These are phyloP conservation scores for Clarias gariepinus DNA, from an alignment of 2,113 vertebrate species.

Conservation along the genomic window DNA sequence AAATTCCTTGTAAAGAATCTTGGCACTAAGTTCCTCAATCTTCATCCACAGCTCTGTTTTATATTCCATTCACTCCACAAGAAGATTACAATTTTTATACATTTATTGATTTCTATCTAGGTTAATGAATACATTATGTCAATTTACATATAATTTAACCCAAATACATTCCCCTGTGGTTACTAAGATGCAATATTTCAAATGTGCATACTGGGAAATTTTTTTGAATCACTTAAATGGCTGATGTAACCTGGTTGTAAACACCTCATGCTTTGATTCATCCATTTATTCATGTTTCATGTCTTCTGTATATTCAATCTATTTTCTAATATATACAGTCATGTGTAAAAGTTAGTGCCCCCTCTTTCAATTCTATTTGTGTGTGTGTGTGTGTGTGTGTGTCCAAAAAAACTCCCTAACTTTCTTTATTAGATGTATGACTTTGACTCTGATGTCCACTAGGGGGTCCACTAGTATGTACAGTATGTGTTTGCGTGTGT, in stretches of 20 bases:
- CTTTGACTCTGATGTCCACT: no score
- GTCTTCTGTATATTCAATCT: background rate
- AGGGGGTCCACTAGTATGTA: no score
- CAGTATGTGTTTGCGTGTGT: no score
- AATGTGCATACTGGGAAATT: background rate
- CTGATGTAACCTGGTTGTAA: slow-evolving; percentile 20
- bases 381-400: no score
- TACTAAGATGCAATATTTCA: slow-evolving; percentile 3
- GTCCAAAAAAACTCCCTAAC: no score
- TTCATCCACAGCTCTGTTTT: slow-evolving; percentile 24
- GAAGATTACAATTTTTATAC: slow-evolving; percentile 30
- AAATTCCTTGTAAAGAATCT: background rate
- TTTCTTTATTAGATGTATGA: no score
- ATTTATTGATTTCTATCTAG: slow-evolving; percentile 36
- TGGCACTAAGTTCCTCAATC: background rate
- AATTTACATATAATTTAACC: slow-evolving; percentile 35
- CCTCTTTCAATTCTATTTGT: no score
- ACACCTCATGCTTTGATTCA: background rate
- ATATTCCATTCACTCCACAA: slow-evolving; percentile 29
- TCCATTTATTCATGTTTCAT: background rate
- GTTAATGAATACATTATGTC: slow-evolving; percentile 43
- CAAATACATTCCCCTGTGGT: slow-evolving; percentile 8
- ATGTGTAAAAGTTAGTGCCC: no score
- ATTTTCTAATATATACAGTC: background rate
- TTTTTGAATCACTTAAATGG: background rate